A percentile compares a stretch with the other conserved stretches of the same genome.
phyloP scores from a whole-genome alignment of 1,140 invertebrate species.

The Choristoneura fumiferana region DNA sequence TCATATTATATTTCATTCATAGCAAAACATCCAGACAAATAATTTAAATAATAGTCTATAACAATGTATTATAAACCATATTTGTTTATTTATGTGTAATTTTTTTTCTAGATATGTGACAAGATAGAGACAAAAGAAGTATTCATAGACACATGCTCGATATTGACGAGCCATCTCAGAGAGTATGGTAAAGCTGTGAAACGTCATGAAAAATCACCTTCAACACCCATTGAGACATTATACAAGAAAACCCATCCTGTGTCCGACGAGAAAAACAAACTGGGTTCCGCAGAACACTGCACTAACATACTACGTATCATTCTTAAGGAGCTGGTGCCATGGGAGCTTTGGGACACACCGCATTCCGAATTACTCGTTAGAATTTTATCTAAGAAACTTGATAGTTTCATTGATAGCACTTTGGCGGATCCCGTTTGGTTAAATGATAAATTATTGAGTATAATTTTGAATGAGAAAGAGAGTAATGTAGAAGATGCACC shows the following conservation, averaged over 20 bases:
- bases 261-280: constrained; percentile 63
- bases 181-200: constrained; percentile 78
- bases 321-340: constrained; percentile 81
- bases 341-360: constrained; percentile 83
- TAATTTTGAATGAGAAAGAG: constrained; percentile 27
- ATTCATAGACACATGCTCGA: constrained; percentile 67
- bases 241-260: constrained; percentile 63
- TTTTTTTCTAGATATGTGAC: constrained; percentile 59
- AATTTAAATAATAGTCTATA: too few species aligned
- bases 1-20: too few species aligned
- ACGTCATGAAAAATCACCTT: constrained; percentile 63
- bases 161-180: constrained; percentile 77
- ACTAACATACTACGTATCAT: constrained; percentile 80
- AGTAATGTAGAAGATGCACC: constrained; percentile 27
- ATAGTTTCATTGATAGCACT: constrained; percentile 69
- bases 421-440: constrained; percentile 76
- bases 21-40: too few species aligned
- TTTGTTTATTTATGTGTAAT: constrained; percentile 12
- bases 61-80: too few species aligned
- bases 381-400: constrained; percentile 80
- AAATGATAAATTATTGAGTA: constrained; percentile 71
- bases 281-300: constrained; percentile 77
- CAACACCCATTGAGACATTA: constrained; percentile 41
- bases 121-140: constrained; percentile 72
- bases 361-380: constrained; percentile 81